Evolutionary conservation across 2,888 invertebrate genomes (phyloP), one percentile per base, ranked within the genome.

Genomic region (Scotopteryx bipunctaria): DNA sequence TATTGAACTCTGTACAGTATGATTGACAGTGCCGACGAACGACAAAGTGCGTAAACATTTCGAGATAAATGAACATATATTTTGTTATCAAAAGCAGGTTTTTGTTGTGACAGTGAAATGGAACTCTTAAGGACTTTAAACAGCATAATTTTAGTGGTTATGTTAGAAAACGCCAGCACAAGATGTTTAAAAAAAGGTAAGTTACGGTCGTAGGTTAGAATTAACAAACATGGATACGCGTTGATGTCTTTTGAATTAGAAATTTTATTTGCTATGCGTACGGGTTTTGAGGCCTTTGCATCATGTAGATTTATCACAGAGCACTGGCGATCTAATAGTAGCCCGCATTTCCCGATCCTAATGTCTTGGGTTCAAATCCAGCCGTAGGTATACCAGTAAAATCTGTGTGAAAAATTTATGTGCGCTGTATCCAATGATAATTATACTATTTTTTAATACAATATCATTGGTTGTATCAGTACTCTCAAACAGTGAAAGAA

Each of bases 1-100:
- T 71, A 73, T 73, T 71, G 67, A 67, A 70, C 67, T 73, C 68
- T 58, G 61, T 59, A 64, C 80, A 86, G 83, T 83, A 46, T 64
- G 62, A 69, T 69, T 63, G 63, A 63, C 66, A 49, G 61, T 62
- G 55, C 16, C 13, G 44, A 37, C 50, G 51, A 55, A 72, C 56
- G 19, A 66, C 58, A 63, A 64, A 67, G 67, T 64, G 50, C 29
- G 6, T 13, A 23, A n/a, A n/a, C n/a, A n/a, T n/a, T 49, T 25
- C n/a, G 3, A 21, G 6, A 17, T n/a, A 19, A 15, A 5, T 19
- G 17, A 19, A 29, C 8, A n/a, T 5, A 13, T 5, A 8, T 41
- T 17, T 31, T 29, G 9, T 37, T 9, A 16, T 27, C n/a, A 27
- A 11, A 17, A 11, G 17, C 13, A 13, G 29, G 9, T 8, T 19